Base-by-base conservation (phyloP, 2,797 vertebrate genomes). In the Rachycentron canadum region DNA sequence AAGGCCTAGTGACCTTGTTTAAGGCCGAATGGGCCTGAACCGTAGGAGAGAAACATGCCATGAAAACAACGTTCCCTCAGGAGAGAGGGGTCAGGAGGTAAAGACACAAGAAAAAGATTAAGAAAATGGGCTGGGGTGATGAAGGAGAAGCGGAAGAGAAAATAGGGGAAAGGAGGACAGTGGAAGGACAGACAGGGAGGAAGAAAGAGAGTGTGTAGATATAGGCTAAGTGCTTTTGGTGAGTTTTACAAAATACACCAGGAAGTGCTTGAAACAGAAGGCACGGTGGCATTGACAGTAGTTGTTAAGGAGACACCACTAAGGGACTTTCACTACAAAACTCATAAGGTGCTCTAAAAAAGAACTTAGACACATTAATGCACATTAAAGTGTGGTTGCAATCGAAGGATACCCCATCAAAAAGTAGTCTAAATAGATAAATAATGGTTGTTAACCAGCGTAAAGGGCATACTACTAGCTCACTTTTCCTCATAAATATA, bases 251-350 rank as follows among this genome's bases (percentile, higher is more conserved):
- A 94, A 95, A 94, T 93, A 95, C 93, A 95, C 90, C 90, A 95
- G 95, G 94, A 96, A 95, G 95, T 96, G 94, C 94, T 94, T 94
- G 92, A 95, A 94, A 95, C 94, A 94, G 94, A 96, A 96, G 95
- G 95, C 95, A 96, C 95, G 86, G 93, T 95, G 95, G 95, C 92
- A 85, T 94, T 91, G 92, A 95, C 94, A 93, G 92, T 93, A 92
- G 92, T 92, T 91, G 93, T 94, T 91, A 92, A 90, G 89, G 88
- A 94, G 89, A 94, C 93, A 94, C 93, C 94, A 94, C 92, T 88
- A 88, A 92, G 86, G 91, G 93, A 93, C 93, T 87, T 92, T 90
- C 76, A 94, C 93, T 82, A 92, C 85, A 25, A 53, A 93, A 93
- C 87, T 84, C 84, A 92, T 90, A 94, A 92, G 91, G 93, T 94